Evolutionary conservation across 1,140 invertebrate species (phyloP).

Genomic region (Meloidogyne hapla): DNA sequence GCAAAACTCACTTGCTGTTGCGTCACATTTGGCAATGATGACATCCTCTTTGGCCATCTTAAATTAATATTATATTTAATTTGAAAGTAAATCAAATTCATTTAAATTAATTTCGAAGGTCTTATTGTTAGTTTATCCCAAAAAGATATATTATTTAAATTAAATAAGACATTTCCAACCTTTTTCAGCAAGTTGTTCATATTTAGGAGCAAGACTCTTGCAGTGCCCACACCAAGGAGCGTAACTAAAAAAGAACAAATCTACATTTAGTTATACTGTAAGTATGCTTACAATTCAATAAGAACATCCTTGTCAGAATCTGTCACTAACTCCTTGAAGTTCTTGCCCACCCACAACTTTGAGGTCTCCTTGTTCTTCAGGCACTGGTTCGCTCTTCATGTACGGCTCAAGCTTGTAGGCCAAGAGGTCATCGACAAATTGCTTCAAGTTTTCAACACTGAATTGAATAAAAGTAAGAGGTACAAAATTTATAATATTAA

Average conservation of each 20-base stretch:
- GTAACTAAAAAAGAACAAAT: conserved; percentile 70
- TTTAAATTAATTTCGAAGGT: too few relatives aligned
- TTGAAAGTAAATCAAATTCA: too few relatives aligned
- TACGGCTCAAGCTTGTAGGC: conserved; percentile 83
- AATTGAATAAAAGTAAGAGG: conserved; percentile 38
- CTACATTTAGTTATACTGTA: too few relatives aligned
- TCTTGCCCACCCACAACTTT: conserved; percentile 86
- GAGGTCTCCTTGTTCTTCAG: conserved; percentile 76
- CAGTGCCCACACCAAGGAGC: conserved; percentile 99
- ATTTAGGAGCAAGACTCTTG: conserved; percentile 88
- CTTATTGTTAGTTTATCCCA: too few relatives aligned
- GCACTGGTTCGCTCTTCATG: conserved; percentile 90
- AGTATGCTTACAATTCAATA: conserved; percentile 73
- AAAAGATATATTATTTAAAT: too few relatives aligned
- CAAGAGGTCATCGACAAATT: conserved; percentile 83
- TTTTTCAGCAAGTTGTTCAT: conserved; percentile 89
- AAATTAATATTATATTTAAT: too few relatives aligned
- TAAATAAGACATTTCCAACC: too few relatives aligned
- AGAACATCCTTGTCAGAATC: conserved; percentile 88
- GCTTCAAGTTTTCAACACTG: conserved; percentile 79
- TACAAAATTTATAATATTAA: conserved; percentile 59
- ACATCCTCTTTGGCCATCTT: conserved; percentile 77
- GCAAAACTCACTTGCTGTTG: conserved; percentile 75
- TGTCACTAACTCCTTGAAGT: conserved; percentile 90
- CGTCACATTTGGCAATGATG: conserved; percentile 96